Conservation (phyloP, 2,797 vertebrate species). For the Mus spretus region DNA sequence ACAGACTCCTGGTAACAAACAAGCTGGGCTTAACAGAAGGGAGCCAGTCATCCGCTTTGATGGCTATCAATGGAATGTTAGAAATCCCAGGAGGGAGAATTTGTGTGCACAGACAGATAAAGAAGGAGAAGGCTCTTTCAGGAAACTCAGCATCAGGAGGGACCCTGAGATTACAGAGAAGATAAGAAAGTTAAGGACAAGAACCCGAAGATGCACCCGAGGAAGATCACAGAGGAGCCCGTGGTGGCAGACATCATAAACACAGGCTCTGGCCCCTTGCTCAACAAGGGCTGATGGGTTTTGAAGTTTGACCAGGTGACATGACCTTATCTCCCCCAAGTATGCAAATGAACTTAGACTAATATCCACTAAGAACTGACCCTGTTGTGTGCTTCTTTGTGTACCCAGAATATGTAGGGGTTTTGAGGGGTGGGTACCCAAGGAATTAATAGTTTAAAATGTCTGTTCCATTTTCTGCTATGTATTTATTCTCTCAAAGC, state of each 20-base stretch:
- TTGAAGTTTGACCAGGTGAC: conserved; percentile 23
- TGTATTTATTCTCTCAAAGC: not conserved
- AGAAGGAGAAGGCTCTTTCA: conserved; percentile 12
- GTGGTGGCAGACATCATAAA: not conserved
- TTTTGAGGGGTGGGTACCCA: not conserved
- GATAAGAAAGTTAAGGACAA: conserved; percentile 45
- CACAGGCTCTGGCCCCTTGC: not conserved
- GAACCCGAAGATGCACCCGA: not conserved
- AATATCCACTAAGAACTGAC: not conserved
- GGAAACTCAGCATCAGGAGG: conserved; percentile 40
- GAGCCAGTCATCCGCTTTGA: not conserved
- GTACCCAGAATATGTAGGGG: not conserved
- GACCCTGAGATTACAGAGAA: not conserved
- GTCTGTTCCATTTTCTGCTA: not conserved
- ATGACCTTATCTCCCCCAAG: not conserved
- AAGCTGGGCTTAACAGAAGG: not conserved
- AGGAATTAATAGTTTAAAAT: conserved; percentile 5
- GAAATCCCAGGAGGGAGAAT: conserved; percentile 33
- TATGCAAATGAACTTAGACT: not conserved
- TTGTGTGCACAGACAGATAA: conserved; percentile 62
- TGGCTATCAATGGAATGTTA: not conserved
- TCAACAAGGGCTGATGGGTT: not conserved
- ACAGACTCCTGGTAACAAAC: not conserved
- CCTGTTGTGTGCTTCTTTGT: not conserved
- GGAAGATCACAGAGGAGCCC: not conserved